Conservation (phyloP, 2,888 invertebrate genomes). For the Sepioteuthis lessoniana region DNA sequence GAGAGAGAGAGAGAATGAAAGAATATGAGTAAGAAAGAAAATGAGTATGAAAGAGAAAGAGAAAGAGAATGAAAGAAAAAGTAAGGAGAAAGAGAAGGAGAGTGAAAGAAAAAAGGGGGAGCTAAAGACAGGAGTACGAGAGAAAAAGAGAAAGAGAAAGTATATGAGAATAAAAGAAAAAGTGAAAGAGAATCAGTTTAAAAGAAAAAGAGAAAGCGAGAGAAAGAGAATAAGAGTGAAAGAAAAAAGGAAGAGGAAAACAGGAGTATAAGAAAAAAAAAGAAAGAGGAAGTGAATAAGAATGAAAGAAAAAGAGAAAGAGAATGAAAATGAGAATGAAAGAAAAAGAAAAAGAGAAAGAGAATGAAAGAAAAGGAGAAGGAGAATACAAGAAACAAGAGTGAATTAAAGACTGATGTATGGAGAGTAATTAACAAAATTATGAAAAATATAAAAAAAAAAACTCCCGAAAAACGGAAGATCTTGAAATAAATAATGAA, state of each 20-base stretch:
- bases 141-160: not conserved
- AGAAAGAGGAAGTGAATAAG: not conserved
- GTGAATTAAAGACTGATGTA: too few species aligned
- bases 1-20: not conserved
- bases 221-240: not conserved
- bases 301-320: not conserved
- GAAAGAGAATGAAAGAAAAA: not conserved
- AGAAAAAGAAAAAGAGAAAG: too few species aligned
- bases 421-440: too few species aligned
- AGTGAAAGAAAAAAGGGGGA: not conserved
- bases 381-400: too few species aligned
- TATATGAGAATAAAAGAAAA: not conserved
- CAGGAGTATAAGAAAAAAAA: not conserved
- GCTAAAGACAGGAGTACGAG: not conserved
- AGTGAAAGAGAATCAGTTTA: not conserved
- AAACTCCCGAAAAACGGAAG: too few species aligned
- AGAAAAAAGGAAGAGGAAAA: not conserved
- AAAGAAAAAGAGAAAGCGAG: not conserved
- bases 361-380: not conserved
- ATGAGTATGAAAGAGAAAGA: not conserved
- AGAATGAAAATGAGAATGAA: not conserved
- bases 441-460: too few species aligned
- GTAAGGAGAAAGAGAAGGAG: not conserved
- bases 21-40: not conserved
- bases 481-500: not conserved